phyloP scores from a whole-genome alignment of 2,888 invertebrate species.

The Autographa pulchrina region DNA sequence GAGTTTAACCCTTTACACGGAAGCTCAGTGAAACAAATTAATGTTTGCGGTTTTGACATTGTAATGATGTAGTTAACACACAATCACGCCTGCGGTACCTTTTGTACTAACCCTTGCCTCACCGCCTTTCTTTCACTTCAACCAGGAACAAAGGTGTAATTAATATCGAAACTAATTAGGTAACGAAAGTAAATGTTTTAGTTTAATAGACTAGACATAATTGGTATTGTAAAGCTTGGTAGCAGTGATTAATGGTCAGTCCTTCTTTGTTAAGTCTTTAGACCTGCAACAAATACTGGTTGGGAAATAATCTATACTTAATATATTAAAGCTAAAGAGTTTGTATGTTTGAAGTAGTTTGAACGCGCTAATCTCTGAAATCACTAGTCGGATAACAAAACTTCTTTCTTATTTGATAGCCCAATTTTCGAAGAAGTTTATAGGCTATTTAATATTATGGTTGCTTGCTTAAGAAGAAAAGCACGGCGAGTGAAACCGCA shows the following conservation, averaged over 20 bases:
- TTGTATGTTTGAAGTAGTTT: no score
- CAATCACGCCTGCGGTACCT: conserved; percentile 37
- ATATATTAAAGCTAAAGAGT: no score
- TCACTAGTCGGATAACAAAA: no score
- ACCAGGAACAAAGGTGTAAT: conserved; percentile 26
- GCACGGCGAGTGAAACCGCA: no score
- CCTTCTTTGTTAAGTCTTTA: background rate
- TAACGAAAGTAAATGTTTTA: background rate
- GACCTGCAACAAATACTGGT: background rate
- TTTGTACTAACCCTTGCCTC: conserved; percentile 24
- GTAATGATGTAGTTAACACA: conserved; percentile 45
- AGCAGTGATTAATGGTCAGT: background rate
- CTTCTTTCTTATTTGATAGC: no score
- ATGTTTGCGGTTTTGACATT: conserved; percentile 34
- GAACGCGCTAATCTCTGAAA: no score
- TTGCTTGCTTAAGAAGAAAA: no score
- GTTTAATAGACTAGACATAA: background rate
- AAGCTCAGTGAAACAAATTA: conserved; percentile 20
- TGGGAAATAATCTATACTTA: background rate
- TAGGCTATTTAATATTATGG: no score
- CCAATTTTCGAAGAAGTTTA: no score
- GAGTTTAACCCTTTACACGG: background rate
- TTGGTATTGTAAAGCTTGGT: background rate
- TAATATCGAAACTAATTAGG: conserved; percentile 4
- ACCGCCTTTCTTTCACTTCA: conserved; percentile 32